Conservation (phyloP, 2,797 vertebrate genomes). For the Rallus crepitans region DNA sequence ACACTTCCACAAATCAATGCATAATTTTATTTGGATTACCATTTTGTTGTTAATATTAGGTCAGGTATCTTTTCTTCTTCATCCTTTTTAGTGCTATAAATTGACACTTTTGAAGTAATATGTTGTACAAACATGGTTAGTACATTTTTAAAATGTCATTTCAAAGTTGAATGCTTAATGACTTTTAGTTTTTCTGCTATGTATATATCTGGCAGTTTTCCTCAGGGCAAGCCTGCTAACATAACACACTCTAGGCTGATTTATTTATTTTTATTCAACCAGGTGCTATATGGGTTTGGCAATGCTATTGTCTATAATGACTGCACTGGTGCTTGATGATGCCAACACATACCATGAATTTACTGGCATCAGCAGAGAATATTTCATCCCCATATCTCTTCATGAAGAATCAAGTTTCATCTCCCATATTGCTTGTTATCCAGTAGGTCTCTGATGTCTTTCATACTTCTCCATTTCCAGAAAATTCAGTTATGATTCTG, state of each 20-base stretch:
- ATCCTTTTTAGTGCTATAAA: not conserved
- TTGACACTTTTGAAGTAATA: not conserved
- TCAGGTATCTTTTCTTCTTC: not conserved
- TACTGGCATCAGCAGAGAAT: slow-evolving; percentile 6
- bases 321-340: slow-evolving; percentile 10
- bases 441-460: not conserved
- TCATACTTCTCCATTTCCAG: not conserved
- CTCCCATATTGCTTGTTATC: not conserved
- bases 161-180: slow-evolving; percentile 12
- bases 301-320: not conserved
- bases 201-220: not conserved
- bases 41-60: not conserved
- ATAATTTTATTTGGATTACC: not conserved
- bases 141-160: not conserved
- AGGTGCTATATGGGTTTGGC: slow-evolving; percentile 27
- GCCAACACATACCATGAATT: accelerated
- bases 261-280: slow-evolving; percentile 44
- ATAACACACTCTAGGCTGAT: slow-evolving; percentile 23
- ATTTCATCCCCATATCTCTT: slow-evolving; percentile 32
- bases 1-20: not conserved
- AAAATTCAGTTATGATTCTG: not conserved
- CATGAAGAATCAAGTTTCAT: not conserved
- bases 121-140: not conserved
- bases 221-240: not conserved
- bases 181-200: not conserved